Base-by-base conservation (phyloP, 2,113 vertebrate species). In the Onychorhynchus coronatus region DNA sequence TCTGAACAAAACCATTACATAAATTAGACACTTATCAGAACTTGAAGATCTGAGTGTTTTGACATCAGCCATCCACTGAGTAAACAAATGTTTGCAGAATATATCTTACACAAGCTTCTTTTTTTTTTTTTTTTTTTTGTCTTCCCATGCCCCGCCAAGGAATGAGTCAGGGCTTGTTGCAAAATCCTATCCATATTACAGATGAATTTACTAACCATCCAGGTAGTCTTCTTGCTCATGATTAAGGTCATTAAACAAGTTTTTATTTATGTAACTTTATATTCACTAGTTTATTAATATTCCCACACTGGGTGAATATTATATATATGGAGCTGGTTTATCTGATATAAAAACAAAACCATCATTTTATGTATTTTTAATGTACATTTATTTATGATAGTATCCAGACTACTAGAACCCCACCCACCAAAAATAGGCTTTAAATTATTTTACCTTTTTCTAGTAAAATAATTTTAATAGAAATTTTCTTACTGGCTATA, bases 61-160 rank as follows among this genome's bases (percentile, higher is more conserved):
- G 49, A 27, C 11, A 31, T 52, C 49, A 61, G 21, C 7, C 15
- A 39, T 42, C 33, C 3, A 1, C 3, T 46, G 41, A 20, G 14
- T 49, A 58, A 91, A 78, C 21, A 37, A 44, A 13, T 3, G 1
- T 30, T 67, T 72, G 35, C 15, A 47, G 31, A 25, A 16, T 37
- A 8, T 62, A 74, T 62, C 44, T 70, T 62, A 23, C 1, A 14
- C 1, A 14, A 61, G 3, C 3, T 39, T 27, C 0, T 5, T 44
- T 14, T 4, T 12, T 11, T 5, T 6, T 5, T 4, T 24, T 35
- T 28, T 23, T 31, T 35, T 27, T 27, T 18, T 49, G 19, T 46
- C 46, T 21, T 5, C 8, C 3, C 9, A 11, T 12, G 6, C 13
- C 12, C 7, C 7, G 2, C 27, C 4, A 12, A 42, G 21, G 37